Evolutionary conservation across 1,140 invertebrate genomes (phyloP).

Genomic region (Aethina tumida): DNA sequence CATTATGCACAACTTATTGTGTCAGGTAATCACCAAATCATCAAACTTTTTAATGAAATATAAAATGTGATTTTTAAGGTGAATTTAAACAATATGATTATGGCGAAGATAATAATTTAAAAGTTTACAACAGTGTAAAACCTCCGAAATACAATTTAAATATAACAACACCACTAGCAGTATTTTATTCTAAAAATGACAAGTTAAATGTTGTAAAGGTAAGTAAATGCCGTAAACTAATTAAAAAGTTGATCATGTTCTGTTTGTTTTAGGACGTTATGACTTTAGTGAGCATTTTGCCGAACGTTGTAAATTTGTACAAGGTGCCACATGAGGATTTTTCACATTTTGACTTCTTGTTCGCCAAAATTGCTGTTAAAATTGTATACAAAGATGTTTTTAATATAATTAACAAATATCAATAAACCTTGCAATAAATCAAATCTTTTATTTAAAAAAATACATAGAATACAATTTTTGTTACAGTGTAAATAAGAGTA

Average conservation of each 20-base stretch:
- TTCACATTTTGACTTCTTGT: slow-evolving; percentile 12
- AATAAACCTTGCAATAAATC: too few species aligned
- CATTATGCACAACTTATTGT: slow-evolving; percentile 7
- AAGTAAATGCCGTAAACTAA: not conserved
- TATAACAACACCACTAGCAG: too few species aligned
- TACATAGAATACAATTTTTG: too few species aligned
- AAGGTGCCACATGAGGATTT: slow-evolving; percentile 8
- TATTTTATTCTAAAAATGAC: too few species aligned
- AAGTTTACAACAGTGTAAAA: slow-evolving; percentile 2
- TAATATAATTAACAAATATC: too few species aligned
- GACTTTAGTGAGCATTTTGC: slow-evolving; percentile 6
- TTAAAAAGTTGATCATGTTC: not conserved
- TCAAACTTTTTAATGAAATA: not conserved
- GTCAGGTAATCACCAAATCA: slow-evolving; percentile 3
- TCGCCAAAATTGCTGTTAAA: slow-evolving; percentile 3
- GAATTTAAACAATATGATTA: slow-evolving; percentile 8
- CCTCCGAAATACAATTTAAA: too few species aligned
- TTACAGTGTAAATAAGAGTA: too few species aligned
- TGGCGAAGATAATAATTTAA: slow-evolving; percentile 1
- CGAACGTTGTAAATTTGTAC: slow-evolving; percentile 8
- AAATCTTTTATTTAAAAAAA: too few species aligned
- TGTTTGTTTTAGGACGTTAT: slow-evolving; percentile 12
- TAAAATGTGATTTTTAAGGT: not conserved
- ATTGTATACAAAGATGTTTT: slow-evolving; percentile 9
- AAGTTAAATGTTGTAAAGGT: slow-evolving; percentile 3